Evolutionary conservation across 2,888 invertebrate genomes (phyloP), one percentile per base, ranked within the genome.

Genomic region (Thera obeliscata): DNA sequence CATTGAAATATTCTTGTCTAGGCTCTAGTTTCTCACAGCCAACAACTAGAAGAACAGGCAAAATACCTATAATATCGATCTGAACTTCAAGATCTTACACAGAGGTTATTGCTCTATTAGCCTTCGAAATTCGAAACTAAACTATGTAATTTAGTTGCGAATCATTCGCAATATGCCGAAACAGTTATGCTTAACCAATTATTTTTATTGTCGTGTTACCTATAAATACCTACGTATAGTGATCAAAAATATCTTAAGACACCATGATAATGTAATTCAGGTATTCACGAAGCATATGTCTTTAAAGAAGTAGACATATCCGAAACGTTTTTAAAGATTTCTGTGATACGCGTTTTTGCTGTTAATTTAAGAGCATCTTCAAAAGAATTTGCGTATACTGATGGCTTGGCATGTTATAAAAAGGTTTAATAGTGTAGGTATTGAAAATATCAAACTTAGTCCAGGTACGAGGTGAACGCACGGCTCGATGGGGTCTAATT

Each of bases 391-490:
- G 41, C 4, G 38, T 5, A 38, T 38, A 5, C 3, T 38, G 6
- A 38, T 38, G 38, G 38, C 1, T 38, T 5, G 0, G 38, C 0
- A 1, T 38, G 3, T 41, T 41, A 41, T 4, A 41, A 2, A 3
- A 5, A 41, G 41, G 7, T 41, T 1, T 41, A 41, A 41, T 41
- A 41, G 41, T 41, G 7, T 41, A 41, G 43, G 9, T 46, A 54
- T 35, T 35, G n/a, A 22, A 52, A 52, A 52, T 8, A 52, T 9
- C 7, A 35, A 35, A 9, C 33, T 9, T 11, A 35, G 54, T 69
- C 65, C 63, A 66, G 63, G 67, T 57, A 63, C 62, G 49, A 70
- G 67, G 67, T 67, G 58, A 70, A 70, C 57, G 67, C 8, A 65
- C 64, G 61, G 54, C 48, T 9, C 65, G 61, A 64, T 56, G 61